phyloP scores from a whole-genome alignment of 2,888 invertebrate genomes.

The Netelia melanura region DNA sequence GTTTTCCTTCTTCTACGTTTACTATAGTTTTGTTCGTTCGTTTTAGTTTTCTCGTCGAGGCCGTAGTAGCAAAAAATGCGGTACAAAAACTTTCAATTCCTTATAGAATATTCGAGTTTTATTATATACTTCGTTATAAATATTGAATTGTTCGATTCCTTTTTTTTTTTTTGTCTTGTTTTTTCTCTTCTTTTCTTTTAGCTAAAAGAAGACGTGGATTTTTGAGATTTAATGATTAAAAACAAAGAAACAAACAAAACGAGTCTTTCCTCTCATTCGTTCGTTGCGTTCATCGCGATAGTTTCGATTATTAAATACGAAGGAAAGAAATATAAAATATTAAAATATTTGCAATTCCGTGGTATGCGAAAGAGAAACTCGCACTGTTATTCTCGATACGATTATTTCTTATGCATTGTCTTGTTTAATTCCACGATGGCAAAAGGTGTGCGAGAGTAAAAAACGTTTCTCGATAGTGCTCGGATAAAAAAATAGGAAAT shows the following conservation, averaged over 20 bases:
- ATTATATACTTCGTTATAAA: constrained; percentile 33
- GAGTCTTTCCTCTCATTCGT: neutral
- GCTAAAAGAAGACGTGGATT: constrained; percentile 65
- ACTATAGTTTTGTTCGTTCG: constrained; percentile 13
- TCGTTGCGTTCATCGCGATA: constrained; percentile 31
- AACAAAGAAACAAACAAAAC: neutral
- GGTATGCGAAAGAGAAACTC: neutral
- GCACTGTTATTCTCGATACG: constrained; percentile 7
- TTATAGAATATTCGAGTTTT: constrained; percentile 45
- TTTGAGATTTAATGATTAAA: constrained; percentile 26
- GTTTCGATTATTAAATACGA: constrained; percentile 15
- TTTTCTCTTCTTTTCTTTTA: constrained; percentile 9
- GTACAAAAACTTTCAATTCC: constrained; percentile 65
- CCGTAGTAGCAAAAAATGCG: constrained; percentile 54
- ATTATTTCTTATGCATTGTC: neutral
- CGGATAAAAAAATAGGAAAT: constrained; percentile 64
- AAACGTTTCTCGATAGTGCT: constrained; percentile 42
- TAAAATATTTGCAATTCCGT: constrained; percentile 28
- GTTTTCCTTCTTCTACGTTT: neutral
- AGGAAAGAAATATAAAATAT: neutral
- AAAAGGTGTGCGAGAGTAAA: constrained; percentile 17
- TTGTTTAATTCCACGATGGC: neutral
- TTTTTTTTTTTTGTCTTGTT: constrained; percentile 8
- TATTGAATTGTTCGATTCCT: constrained; percentile 3
- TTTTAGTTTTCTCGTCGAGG: constrained; percentile 27